A percentile compares a stretch with the other conserved stretches of the same genome.
These are phyloP conservation scores for Lissocephala sabroskyi DNA, from an alignment of 2,888 invertebrate genomes.

Conservation along the genomic window DNA sequence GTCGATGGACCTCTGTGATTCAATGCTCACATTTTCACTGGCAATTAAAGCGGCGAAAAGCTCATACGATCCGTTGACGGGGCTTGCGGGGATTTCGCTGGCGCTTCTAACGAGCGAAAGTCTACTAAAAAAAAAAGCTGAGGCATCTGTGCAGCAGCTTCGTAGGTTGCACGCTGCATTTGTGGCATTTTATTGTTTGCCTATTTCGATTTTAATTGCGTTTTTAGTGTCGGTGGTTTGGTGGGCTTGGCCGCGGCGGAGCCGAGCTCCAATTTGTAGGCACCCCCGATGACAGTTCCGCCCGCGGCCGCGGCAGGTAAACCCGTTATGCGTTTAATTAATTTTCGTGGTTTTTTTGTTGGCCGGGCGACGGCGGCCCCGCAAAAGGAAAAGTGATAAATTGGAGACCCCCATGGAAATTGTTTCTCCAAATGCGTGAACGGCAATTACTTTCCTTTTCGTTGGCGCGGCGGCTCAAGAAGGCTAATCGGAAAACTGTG, in stretches of 20 bases:
- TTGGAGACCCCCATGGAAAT: constrained; percentile 45
- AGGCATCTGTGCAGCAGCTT: too few species aligned
- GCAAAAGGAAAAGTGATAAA: constrained; percentile 27
- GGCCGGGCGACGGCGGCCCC: constrained; percentile 7
- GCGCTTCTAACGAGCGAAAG: constrained; percentile 64
- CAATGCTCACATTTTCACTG: constrained; percentile 24
- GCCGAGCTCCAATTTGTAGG: constrained; percentile 26
- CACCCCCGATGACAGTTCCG: too few species aligned
- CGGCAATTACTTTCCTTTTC: constrained; percentile 56
- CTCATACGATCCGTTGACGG: constrained; percentile 8
- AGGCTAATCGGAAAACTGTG: too few species aligned
- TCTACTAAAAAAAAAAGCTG: constrained; percentile 54
- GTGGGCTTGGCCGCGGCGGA: constrained; percentile 59
- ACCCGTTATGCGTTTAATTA: constrained; percentile 43
- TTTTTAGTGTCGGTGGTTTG: constrained; percentile 29
- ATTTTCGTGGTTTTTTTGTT: constrained; percentile 39
- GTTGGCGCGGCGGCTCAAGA: too few species aligned
- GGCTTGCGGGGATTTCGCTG: constrained; percentile 17
- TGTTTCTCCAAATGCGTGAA: constrained; percentile 45
- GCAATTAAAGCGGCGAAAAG: constrained; percentile 36
- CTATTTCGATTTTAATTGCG: constrained; percentile 42
- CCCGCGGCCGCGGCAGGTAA: too few species aligned
- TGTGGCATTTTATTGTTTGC: constrained; percentile 44
- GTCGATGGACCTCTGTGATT: background rate
- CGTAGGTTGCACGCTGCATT: constrained; percentile 20